Base-by-base conservation (phyloP, 2,888 invertebrate species). In the Mythimna pallens region DNA sequence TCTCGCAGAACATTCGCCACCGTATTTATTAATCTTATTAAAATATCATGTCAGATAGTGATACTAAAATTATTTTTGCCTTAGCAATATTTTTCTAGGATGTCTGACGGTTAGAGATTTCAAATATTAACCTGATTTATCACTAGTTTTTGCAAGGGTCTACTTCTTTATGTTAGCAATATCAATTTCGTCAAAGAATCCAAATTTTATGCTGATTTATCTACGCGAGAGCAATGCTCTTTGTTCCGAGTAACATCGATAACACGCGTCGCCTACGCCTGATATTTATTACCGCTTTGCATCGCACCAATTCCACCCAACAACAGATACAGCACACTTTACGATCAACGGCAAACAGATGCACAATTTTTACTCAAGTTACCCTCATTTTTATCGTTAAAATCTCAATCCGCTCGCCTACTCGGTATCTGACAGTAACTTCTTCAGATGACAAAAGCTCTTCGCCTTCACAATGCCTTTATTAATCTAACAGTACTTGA, bases 301-400 rank as follows among this genome's bases (percentile, higher is more conserved):
- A 84, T 85, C 84, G 81, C 69, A 70, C 82, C 86, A 87, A 87
- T 85, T 86, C 86, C 83, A 85, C 81, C 82, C 81, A 80, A 83
- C 78, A 78, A 73, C 82, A 78, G 76, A 84, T 84, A 86, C 76
- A 83, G 84, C 82, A 85, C 78, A 86, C 83, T 90, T 90, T 90
- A 90, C 87, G 89, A 89, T 80, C 78, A 78, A 87, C 86, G 77
- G 75, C 79, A 75, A 88, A 88, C 89, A 90, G 88, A 88, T 86
- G 86, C 87, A 84, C 80, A 83, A 84, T 89, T 90, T 36, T 90
- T 86, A 88, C 85, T 81, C 73, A 80, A 74, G 69, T 72, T 73
- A 76, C 67, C 81, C 73, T 83, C 87, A 87, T 88, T 88, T 87
- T 87, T 85, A 65, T 81, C 86, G 83, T 88, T 89, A 87, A 89